phyloP scores from a whole-genome alignment of 2,797 vertebrate species.

The Buphagus erythrorhynchus region DNA sequence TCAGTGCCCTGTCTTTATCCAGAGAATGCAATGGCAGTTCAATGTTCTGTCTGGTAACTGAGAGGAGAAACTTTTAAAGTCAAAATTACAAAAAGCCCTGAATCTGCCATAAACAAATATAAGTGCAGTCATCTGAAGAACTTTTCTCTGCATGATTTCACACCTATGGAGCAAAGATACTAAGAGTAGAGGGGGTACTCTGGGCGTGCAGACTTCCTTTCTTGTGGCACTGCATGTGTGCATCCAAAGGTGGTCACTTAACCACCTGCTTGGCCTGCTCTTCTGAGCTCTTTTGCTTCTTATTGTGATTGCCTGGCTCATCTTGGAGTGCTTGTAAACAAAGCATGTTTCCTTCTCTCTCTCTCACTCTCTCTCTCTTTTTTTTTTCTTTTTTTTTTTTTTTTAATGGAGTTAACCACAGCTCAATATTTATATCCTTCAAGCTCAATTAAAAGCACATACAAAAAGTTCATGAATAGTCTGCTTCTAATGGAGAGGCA shows the following conservation, averaged over 20 bases:
- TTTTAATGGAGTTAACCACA: neutral
- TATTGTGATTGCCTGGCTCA: neutral
- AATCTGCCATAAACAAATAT: neutral
- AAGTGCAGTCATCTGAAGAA: neutral
- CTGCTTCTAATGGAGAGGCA: constrained; percentile 53
- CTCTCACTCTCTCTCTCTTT: too few species aligned
- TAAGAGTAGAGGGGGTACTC: neutral
- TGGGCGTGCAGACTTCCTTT: neutral
- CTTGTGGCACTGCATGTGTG: neutral
- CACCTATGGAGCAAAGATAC: neutral
- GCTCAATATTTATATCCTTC: constrained; percentile 46
- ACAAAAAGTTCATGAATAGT: constrained; percentile 35
- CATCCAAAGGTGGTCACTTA: neutral
- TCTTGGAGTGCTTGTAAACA: neutral
- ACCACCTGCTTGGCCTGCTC: neutral
- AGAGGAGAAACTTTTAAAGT: neutral
- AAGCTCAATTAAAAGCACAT: constrained; percentile 50
- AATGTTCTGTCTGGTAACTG: neutral
- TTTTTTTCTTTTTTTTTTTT: neutral
- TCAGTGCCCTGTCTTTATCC: neutral
- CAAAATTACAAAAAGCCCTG: neutral
- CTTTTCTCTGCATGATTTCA: neutral
- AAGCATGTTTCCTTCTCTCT: neutral
- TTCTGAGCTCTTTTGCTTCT: neutral
- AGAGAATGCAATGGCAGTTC: neutral